These are phyloP conservation scores for Streptopelia turtur DNA, from an alignment of 2,797 vertebrate species.

Conservation along the genomic window DNA sequence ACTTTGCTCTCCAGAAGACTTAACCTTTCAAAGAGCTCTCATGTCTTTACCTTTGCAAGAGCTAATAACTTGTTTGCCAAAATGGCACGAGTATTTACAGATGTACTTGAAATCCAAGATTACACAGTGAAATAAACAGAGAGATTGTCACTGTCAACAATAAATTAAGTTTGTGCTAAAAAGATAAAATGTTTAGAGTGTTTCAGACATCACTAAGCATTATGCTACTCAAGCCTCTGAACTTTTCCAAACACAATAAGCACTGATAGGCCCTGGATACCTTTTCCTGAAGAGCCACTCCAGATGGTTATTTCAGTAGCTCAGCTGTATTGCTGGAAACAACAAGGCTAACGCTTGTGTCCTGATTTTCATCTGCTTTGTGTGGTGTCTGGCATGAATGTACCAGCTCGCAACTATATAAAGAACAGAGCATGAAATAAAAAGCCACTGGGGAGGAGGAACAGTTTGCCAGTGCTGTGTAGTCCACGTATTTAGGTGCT, in stretches of 20 bases:
- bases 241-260: slow-evolving; percentile 43
- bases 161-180: slow-evolving; percentile 34
- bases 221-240: slow-evolving; percentile 22
- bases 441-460: background rate
- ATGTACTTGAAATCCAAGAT: slow-evolving; percentile 66
- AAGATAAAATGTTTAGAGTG: slow-evolving; percentile 25
- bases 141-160: slow-evolving; percentile 39
- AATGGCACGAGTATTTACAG: slow-evolving; percentile 53
- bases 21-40: slow-evolving; percentile 61
- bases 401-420: background rate
- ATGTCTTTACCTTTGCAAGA: slow-evolving; percentile 48
- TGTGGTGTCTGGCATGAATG: background rate
- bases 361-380: background rate
- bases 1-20: slow-evolving; percentile 57
- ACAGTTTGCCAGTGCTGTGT: background rate
- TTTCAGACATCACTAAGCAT: slow-evolving; percentile 2
- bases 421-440: background rate
- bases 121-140: slow-evolving; percentile 52
- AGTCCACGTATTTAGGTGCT: background rate
- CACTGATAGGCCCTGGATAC: slow-evolving; percentile 16
- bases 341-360: background rate
- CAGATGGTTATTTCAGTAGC: background rate
- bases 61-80: slow-evolving; percentile 55
- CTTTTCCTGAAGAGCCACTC: slow-evolving; percentile 34
- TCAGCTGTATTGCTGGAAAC: background rate